phyloP scores from a whole-genome alignment of 2,888 invertebrate species.

The Thelaira solivaga region DNA sequence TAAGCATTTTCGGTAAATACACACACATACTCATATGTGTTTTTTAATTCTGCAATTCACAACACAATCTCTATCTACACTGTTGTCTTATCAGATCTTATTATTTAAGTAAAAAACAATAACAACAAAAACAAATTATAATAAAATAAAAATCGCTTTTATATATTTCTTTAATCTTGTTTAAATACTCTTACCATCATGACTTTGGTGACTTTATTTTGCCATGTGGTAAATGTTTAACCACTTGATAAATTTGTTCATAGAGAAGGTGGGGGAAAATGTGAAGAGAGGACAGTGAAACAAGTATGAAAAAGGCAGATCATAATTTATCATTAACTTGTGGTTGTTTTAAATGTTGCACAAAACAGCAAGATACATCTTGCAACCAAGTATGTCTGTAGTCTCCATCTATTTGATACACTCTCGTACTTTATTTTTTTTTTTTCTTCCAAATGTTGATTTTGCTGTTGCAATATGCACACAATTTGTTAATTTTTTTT shows the following conservation, averaged over 20 bases:
- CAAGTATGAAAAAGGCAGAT: constrained; percentile 34
- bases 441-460: background rate
- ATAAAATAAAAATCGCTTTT: constrained; percentile 43
- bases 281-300: background rate
- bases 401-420: no score
- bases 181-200: constrained; percentile 52
- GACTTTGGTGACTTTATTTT: constrained; percentile 58
- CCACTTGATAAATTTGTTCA: constrained; percentile 39
- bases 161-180: constrained; percentile 57
- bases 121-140: background rate
- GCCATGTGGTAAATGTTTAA: constrained; percentile 30
- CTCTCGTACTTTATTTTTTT: background rate
- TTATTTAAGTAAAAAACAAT: constrained; percentile 42
- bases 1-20: no score
- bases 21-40: constrained; percentile 9
- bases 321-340: constrained; percentile 61
- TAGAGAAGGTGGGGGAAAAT: background rate
- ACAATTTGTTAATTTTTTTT: constrained; percentile 55
- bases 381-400: constrained; percentile 17
- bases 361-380: constrained; percentile 59
- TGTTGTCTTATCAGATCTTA: constrained; percentile 58
- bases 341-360: constrained; percentile 51
- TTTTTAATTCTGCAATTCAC: constrained; percentile 7
- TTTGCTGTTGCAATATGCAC: constrained; percentile 33
- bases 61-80: constrained; percentile 38